phyloP scores from a whole-genome alignment of 1,140 invertebrate species.

The Leptopilina clavipes region DNA sequence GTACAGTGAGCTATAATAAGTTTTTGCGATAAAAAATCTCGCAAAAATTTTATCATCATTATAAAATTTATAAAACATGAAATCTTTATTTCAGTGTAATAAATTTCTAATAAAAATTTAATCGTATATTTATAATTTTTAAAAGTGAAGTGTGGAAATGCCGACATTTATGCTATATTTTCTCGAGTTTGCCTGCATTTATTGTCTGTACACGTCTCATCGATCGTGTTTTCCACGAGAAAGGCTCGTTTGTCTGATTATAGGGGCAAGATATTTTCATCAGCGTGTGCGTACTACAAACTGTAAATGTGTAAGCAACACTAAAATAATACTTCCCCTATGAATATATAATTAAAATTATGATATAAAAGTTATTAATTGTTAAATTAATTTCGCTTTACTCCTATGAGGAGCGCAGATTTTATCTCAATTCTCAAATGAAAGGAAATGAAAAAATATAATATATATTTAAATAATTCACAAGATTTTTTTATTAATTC shows the following conservation, averaged over 20 bases:
- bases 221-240: constrained; percentile 32
- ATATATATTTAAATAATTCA: too few species aligned
- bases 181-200: constrained; percentile 15
- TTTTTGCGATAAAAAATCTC: too few species aligned
- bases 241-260: constrained; percentile 31
- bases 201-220: constrained; percentile 32
- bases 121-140: neutral
- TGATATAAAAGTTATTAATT: too few species aligned
- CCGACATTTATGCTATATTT: neutral
- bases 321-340: too few species aligned
- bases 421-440: too few species aligned
- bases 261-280: constrained; percentile 17
- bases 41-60: neutral
- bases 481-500: too few species aligned
- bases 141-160: neutral
- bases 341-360: too few species aligned
- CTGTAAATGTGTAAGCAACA: constrained; percentile 10
- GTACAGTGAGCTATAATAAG: too few species aligned
- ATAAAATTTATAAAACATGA: neutral
- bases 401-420: too few species aligned
- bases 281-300: neutral
- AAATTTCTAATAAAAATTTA: neutral
- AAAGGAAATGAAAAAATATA: too few species aligned
- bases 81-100: neutral
- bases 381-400: too few species aligned